Percentiles rank a stretch among this genome's conserved stretches.
phyloP scores from a whole-genome alignment of 1,140 invertebrate species.

The Bombus pyrosoma region DNA sequence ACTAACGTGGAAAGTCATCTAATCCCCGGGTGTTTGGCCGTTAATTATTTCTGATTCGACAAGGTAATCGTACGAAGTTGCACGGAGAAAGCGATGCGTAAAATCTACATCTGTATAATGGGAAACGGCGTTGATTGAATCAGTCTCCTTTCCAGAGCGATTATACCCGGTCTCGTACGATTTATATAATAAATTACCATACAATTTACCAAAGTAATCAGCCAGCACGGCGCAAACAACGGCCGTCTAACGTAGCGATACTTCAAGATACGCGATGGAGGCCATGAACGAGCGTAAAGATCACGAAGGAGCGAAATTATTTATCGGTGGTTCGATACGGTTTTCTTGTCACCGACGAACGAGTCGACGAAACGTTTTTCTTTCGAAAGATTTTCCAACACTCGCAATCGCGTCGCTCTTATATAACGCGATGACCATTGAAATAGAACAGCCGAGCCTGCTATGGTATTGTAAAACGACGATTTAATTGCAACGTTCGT shows the following conservation, averaged over 20 bases:
- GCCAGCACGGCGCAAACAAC: background rate
- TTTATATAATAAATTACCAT: background rate
- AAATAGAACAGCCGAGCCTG: background rate
- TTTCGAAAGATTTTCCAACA: conserved; percentile 1
- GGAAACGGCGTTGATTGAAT: background rate
- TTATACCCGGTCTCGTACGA: background rate
- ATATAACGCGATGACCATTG: background rate
- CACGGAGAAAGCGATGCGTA: conserved; percentile 3
- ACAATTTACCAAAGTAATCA: conserved; percentile 16
- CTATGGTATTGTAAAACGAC: background rate
- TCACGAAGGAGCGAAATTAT: background rate
- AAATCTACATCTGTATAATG: background rate
- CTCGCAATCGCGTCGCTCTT: background rate
- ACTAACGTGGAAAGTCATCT: background rate
- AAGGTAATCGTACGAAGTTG: background rate
- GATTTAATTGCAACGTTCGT: conserved; percentile 23
- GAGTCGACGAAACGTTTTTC: background rate
- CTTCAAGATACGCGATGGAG: conserved; percentile 27
- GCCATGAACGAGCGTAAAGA: background rate
- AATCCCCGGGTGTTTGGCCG: background rate
- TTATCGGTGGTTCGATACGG: background rate
- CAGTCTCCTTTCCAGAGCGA: background rate
- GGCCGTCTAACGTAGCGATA: conserved; percentile 1
- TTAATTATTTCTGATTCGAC: conserved; percentile 12
- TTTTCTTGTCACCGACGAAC: background rate